Conservation (phyloP, 1,140 invertebrate genomes). For the Drosophila lowei region DNA sequence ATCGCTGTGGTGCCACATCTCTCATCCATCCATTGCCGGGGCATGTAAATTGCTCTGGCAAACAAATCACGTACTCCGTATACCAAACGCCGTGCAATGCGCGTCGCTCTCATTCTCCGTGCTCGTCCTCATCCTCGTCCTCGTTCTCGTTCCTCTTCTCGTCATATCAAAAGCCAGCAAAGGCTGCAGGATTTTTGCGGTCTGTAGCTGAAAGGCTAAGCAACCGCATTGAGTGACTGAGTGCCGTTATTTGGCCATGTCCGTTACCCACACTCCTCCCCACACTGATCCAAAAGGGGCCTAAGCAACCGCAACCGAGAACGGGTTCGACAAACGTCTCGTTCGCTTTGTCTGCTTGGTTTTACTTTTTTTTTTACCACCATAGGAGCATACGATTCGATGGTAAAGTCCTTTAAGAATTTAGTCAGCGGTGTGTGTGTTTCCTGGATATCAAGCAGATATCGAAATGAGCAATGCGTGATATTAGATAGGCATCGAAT, state of each 20-base stretch:
- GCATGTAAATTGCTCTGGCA: conserved; percentile 74
- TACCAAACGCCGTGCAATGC: conserved; percentile 52
- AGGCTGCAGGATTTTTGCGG: conserved; percentile 69
- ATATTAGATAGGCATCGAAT: background rate
- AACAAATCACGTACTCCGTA: conserved; percentile 68
- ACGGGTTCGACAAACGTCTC: conserved; percentile 45
- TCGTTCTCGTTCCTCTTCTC: conserved; percentile 18
- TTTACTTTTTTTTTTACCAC: conserved; percentile 18
- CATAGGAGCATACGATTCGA: conserved; percentile 16
- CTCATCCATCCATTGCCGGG: conserved; percentile 46
- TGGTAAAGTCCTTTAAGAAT: conserved; percentile 40
- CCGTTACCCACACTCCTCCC: background rate
- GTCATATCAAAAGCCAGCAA: conserved; percentile 68
- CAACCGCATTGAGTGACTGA: conserved; percentile 53
- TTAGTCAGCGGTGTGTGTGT: conserved; percentile 19
- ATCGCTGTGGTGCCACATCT: conserved; percentile 16
- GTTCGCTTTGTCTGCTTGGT: conserved; percentile 42
- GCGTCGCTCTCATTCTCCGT: conserved; percentile 10
- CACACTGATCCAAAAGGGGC: conserved; percentile 13
- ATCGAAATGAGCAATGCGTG: conserved; percentile 24
- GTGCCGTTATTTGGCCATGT: conserved; percentile 46
- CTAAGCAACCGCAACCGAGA: conserved; percentile 64
- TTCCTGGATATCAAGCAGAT: conserved; percentile 4
- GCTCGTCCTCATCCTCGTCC: background rate
- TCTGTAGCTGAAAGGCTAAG: conserved; percentile 65